phyloP scores from a whole-genome alignment of 2,797 vertebrate genomes.

The Microchirus variegatus region DNA sequence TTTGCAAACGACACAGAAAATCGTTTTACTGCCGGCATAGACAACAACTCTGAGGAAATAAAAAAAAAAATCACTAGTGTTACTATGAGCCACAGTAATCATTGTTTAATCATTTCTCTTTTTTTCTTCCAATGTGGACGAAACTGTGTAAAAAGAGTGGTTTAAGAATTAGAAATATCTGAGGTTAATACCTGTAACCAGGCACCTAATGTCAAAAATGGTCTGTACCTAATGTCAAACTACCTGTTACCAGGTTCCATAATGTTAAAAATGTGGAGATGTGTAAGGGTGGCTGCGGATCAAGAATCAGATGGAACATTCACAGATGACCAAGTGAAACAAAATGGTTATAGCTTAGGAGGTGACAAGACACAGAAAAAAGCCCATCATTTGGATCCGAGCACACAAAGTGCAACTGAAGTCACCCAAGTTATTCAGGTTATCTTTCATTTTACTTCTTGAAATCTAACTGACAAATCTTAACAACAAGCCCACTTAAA shows the following conservation, averaged over 20 bases:
- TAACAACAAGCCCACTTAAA: background rate
- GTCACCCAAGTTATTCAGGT: no score
- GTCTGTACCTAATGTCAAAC: no score
- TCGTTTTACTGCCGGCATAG: constrained; percentile 99
- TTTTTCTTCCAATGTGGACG: constrained; percentile 36
- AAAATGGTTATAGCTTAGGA: constrained; percentile 50
- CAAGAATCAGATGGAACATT: constrained; percentile 41
- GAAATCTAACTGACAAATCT: constrained; percentile 2
- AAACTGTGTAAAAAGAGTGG: background rate
- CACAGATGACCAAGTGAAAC: constrained; percentile 48
- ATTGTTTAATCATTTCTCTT: constrained; percentile 37
- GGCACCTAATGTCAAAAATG: no score
- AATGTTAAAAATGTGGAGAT: constrained; percentile 31
- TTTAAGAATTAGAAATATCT: constrained; percentile 2
- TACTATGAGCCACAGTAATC: constrained; percentile 78
- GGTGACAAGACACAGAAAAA: constrained; percentile 20
- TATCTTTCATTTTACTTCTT: background rate
- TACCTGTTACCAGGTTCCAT: no score
- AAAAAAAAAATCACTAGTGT: constrained; percentile 89
- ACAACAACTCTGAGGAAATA: constrained; percentile 99
- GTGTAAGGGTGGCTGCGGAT: constrained; percentile 26
- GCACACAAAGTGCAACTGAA: background rate
- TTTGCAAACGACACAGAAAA: constrained; percentile 99
- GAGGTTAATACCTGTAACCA: no score
- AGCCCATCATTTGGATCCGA: constrained; percentile 7